Evolutionary conservation across 2,113 vertebrate genomes (phyloP), one percentile per base, ranked within the genome.

Genomic region (Rynchops niger): DNA sequence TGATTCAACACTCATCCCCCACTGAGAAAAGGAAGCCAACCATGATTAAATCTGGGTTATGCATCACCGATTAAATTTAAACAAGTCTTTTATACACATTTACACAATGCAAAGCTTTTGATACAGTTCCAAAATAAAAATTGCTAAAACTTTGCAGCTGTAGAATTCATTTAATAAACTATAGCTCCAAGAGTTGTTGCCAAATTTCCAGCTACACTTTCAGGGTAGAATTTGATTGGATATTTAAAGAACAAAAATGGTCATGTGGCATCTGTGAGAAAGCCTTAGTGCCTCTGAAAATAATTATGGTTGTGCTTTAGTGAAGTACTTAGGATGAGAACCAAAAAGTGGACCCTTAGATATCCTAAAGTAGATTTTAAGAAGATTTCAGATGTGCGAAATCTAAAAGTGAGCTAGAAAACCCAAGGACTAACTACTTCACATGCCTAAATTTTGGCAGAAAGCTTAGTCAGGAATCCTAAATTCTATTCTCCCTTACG

Each of bases 141-240:
- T 9, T 5, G 1, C 29, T 94, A 55, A 76, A 95, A 94, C 53
- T 80, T 90, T 59, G 73, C 94, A 94, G 86, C 91, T 93, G 91
- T 80, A 85, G 62, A 95, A 94, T 65, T 91, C 13, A 69, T 84
- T 86, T 95, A 95, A 90, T 90, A 93, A 86, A 86, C 43, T 71
- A 69, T 0, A 63, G 62, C 29, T 95, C 59, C 40, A 65, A 73
- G 38, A 93, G 63, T 5, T 42, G 30, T 34, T 95, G 92, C 81
- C 88, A 95, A 11, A 71, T 88, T 94, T 91, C 66, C 59, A 87
- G 50, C 67, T 88, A 89, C 30, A 11, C 7, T 82, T 82, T 70
- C 58, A 71, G 72, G 12, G 9, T 58, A 83, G 59, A 94, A 65
- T 80, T 81, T 47, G 23, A 53, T 55, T 47, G 32, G 55, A 42